A percentile compares a stretch with the other conserved stretches of the same genome.
These are phyloP conservation scores for Meteorus colon DNA, from an alignment of 2,888 invertebrate genomes.

Conservation along the genomic window DNA sequence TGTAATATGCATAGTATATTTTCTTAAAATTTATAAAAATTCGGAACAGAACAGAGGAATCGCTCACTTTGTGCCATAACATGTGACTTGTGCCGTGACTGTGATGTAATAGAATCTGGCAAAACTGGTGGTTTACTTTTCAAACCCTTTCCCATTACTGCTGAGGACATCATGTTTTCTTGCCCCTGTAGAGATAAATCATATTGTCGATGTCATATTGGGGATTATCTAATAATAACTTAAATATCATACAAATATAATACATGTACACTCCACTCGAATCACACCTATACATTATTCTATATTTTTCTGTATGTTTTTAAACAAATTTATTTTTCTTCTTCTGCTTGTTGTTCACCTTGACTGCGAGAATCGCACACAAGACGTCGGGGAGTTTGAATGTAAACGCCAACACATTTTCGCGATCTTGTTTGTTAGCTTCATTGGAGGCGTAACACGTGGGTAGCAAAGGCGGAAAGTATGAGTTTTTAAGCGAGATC, in stretches of 20 bases:
- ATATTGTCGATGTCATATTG: background rate
- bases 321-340: background rate
- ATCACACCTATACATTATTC: conserved; percentile 13
- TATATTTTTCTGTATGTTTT: background rate
- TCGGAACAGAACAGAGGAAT: background rate
- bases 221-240: conserved; percentile 1
- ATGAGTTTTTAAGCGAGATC: background rate
- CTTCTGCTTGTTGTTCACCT: background rate
- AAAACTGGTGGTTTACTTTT: conserved; percentile 65
- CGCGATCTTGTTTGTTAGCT: conserved; percentile 38
- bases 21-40: too few species aligned
- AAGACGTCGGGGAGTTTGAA: conserved; percentile 29
- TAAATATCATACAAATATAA: background rate
- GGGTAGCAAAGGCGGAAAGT: conserved; percentile 18
- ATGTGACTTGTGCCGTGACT: conserved; percentile 70
- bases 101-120: conserved; percentile 60
- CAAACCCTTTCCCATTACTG: conserved; percentile 60
- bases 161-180: conserved; percentile 53
- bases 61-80: conserved; percentile 80
- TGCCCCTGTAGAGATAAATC: conserved; percentile 47
- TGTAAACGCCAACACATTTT: conserved; percentile 34
- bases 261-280: background rate
- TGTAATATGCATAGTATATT: background rate
- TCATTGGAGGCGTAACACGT: background rate
- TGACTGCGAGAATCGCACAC: background rate